Evolutionary conservation across 2,113 vertebrate species (phyloP).

Genomic region (Murina feae): DNA sequence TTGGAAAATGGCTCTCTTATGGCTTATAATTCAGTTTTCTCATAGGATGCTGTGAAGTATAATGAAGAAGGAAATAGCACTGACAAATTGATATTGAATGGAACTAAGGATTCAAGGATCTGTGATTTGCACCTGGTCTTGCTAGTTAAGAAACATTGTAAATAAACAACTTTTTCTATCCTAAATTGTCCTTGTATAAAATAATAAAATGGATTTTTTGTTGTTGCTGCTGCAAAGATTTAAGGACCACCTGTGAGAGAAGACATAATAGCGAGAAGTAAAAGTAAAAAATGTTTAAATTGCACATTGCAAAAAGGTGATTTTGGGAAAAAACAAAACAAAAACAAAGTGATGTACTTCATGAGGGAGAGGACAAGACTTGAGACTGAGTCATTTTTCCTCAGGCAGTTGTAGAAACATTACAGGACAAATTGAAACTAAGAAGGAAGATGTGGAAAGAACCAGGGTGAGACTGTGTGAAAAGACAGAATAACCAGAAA

Average conservation of each 20-base stretch:
- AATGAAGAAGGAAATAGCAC: slow-evolving; percentile 43
- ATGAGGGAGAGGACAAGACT: background rate
- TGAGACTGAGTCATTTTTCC: background rate
- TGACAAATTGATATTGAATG: slow-evolving; percentile 43
- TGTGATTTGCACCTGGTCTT: slow-evolving; percentile 56
- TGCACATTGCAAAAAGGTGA: background rate
- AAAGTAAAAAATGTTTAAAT: background rate
- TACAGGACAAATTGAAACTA: background rate
- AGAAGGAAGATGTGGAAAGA: background rate
- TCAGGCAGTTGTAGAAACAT: background rate
- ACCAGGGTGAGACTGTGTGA: background rate
- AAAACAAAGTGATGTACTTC: background rate
- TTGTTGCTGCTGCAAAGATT: background rate
- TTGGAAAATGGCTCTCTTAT: slow-evolving; percentile 46
- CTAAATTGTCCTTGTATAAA: background rate
- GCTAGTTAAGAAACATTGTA: slow-evolving; percentile 35
- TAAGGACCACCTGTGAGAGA: background rate
- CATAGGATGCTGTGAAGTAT: slow-evolving; percentile 34
- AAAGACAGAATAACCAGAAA: background rate
- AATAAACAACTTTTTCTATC: background rate
- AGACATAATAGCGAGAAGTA: background rate
- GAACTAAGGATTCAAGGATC: background rate
- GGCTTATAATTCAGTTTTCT: slow-evolving; percentile 57
- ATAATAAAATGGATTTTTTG: background rate
- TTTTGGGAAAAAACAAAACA: background rate